Conservation (phyloP, 2,888 invertebrate species). For the Ligdia adustata region DNA sequence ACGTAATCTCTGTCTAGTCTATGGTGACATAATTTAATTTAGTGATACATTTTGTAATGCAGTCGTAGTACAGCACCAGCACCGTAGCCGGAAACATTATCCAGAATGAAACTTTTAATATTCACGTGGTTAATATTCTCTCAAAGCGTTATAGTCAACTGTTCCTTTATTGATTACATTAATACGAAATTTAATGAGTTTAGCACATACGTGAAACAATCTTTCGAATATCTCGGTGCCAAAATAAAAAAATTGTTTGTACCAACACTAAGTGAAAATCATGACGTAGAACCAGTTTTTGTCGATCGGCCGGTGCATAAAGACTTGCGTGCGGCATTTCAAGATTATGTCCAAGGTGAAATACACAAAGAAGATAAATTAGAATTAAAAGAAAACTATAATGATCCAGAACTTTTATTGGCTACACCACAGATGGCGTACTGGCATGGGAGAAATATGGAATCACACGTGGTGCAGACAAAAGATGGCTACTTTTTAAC, state of each 20-base stretch:
- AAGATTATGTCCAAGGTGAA: slow-evolving; percentile 1
- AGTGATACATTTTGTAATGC: too few species aligned
- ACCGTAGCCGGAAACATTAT: slow-evolving; percentile 3
- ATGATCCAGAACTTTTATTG: slow-evolving; percentile 35
- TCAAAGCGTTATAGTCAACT: slow-evolving; percentile 38
- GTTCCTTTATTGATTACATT: slow-evolving; percentile 42
- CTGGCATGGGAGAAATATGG: slow-evolving; percentile 56
- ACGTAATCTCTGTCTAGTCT: too few species aligned
- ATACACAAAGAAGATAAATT: background rate
- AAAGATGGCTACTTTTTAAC: slow-evolving; percentile 64
- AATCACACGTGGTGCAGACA: slow-evolving; percentile 59
- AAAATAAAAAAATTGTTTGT: slow-evolving; percentile 10
- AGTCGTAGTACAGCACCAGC: slow-evolving; percentile 19
- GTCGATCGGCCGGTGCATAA: slow-evolving; percentile 1
- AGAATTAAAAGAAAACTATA: background rate
- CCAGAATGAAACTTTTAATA: slow-evolving; percentile 35
- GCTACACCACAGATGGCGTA: slow-evolving; percentile 57
- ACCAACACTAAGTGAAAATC: background rate
- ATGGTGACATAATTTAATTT: too few species aligned
- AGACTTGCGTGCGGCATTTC: background rate
- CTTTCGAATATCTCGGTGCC: background rate
- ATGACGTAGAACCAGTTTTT: background rate
- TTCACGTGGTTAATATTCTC: slow-evolving; percentile 32
- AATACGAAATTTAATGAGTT: slow-evolving; percentile 30
- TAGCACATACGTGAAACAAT: background rate